Evolutionary conservation across 2,888 invertebrate species (phyloP), one percentile per base, ranked within the genome.

Genomic region (Agonopterix arenella): DNA sequence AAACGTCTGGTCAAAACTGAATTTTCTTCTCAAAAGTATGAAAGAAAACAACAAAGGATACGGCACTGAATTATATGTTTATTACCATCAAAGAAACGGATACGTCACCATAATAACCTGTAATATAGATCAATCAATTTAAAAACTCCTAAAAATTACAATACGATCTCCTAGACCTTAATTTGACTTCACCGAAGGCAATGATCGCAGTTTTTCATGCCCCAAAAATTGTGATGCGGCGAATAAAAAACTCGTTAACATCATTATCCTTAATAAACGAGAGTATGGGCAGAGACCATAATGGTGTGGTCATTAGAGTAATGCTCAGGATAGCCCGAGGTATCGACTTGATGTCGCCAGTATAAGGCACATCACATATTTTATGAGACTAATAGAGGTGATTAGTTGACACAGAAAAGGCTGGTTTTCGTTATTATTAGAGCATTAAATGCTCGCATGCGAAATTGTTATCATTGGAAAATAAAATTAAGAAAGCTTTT

Each of bases 261-360:
- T 76, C 73, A 81, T 83, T 81, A 82, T 73, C 72, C 77, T 73
- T 79, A 80, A 83, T 83, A 83, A 82, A 82, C 70, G 64, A 73
- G 76, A 70, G 74, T 78, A 75, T 75, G 73, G 74, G 57, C 69
- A 60, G 62, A 44, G 65, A 64, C 64, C 64, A 75, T 80, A 76
- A 80, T 77, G 76, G 70, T 63, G 64, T 64, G 62, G 73, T 79
- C 78, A 82, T 83, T 83, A 83, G 70, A 55, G 63, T 72, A 71
- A 80, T 75, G 65, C 54, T 62, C 60, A 63, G 70, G 63, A 60
- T 66, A 54, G 70, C 67, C 68, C 62, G 60, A 58, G 65, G 67
- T 59, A 58, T 49, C 72, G 76, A 64, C 76, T 60, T 52, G 50
- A 66, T 75, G 77, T 76, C 80, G 75, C 79, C 78, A 61, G 58